Evolutionary conservation across 2,797 vertebrate species (phyloP), one percentile per base, ranked within the genome.

Genomic region (Coendou prehensilis): DNA sequence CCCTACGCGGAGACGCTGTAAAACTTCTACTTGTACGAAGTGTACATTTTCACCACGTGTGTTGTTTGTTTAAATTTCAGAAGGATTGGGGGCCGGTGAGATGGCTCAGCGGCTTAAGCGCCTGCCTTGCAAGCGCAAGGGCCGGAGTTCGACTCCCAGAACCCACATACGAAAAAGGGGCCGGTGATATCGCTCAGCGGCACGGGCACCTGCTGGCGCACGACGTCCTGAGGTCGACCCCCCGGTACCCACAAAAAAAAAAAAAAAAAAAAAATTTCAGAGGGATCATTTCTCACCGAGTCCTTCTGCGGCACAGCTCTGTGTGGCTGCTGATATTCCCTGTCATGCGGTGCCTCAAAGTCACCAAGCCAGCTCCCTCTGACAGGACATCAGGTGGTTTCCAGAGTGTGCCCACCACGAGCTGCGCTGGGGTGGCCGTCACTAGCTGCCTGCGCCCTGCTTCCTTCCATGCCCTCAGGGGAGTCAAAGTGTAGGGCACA

Each of bases 341-440:
- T 18, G 9, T 50, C 4, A 1, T 2, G 13, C 30, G 7, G 9
- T 1, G 28, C 0, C 56, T 50, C 50, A 13, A 3, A 3, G 4
- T 47, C 63, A 33, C 28, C n/a, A 37, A 37, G 5, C 5, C 50
- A 0, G 18, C 7, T 28, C 67, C 82, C 41, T 90, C 11, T 15
- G 1, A 33, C 1, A 0, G 18, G 23, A 47, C n/a, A 8, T 2
- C 2, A 13, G 23, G 56, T 13, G 8, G 45, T 57, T 83, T 61
- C 9, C 30, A 23, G 4, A 37, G 8, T 37, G 45, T 3, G 26
- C 52, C 71, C 14, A 11, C 78, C 18, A 33, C 0, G 15, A 6
- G 9, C n/a, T 11, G 33, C 0, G 1, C 56, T 0, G 30, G 56
- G 63, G 11, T 2, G 2, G 41, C 6, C 28, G 0, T 47, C 11